Conservation (phyloP, 2,797 vertebrate genomes). For the Crax fasciolata region DNA sequence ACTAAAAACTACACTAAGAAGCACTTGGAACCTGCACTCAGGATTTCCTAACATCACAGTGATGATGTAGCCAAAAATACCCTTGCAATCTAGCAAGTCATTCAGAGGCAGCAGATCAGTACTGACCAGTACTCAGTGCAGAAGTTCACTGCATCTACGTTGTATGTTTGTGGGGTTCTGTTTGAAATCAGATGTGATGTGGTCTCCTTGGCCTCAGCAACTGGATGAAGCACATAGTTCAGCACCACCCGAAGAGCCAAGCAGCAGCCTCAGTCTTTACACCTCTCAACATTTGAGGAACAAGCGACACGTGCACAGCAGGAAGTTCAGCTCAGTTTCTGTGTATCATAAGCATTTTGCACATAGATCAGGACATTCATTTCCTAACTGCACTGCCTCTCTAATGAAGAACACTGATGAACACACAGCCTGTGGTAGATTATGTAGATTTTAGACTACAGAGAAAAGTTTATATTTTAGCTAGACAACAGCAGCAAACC, state of each 20-base stretch:
- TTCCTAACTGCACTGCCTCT: not conserved
- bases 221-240: not conserved
- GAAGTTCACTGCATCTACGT: accelerated
- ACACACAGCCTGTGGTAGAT: not conserved
- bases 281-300: not conserved
- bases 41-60: not conserved
- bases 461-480: not conserved
- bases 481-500: not conserved
- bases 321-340: not conserved
- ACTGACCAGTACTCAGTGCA: not conserved
- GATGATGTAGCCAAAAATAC: not conserved
- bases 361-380: not conserved
- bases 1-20: not conserved
- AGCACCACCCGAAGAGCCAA: not conserved
- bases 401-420: not conserved
- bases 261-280: not conserved
- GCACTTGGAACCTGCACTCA: not conserved
- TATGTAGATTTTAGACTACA: not conserved
- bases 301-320: accelerated
- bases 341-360: not conserved
- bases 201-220: not conserved
- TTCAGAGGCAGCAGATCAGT: not conserved
- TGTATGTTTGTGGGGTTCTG: not conserved
- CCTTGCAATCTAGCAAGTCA: not conserved
- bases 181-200: not conserved